A percentile compares a stretch with the other conserved stretches of the same genome.
These are phyloP conservation scores for Leptinotarsa haldemani DNA, from an alignment of 2,888 invertebrate genomes.

Conservation along the genomic window DNA sequence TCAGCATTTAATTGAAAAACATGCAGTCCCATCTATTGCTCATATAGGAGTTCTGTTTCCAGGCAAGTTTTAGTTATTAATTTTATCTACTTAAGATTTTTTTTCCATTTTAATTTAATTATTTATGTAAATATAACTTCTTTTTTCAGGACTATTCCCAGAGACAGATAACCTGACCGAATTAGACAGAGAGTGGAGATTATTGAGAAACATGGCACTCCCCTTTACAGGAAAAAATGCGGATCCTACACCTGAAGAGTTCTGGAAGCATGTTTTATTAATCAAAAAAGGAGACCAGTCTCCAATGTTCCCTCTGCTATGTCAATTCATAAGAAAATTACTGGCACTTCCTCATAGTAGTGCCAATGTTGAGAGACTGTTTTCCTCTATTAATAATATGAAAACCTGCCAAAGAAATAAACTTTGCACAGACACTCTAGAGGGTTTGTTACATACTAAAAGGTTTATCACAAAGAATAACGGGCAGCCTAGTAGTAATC, in stretches of 20 bases:
- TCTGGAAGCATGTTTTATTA: too few relatives aligned
- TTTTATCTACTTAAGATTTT: neutral
- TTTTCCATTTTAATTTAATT: neutral
- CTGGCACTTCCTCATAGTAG: slow-evolving; percentile 19
- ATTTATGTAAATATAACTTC: neutral
- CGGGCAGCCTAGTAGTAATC: too few relatives aligned
- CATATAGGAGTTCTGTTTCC: too few relatives aligned
- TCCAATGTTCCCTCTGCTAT: slow-evolving; percentile 21
- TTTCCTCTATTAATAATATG: too few relatives aligned
- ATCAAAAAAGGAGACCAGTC: slow-evolving; percentile 9
- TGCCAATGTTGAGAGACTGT: slow-evolving; percentile 1
- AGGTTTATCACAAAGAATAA: too few relatives aligned
- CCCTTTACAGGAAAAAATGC: too few relatives aligned
- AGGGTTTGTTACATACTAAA: too few relatives aligned
- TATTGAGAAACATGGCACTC: neutral
- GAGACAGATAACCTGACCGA: neutral
- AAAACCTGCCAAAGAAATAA: too few relatives aligned
- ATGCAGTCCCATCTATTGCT: neutral
- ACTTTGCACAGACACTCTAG: too few relatives aligned
- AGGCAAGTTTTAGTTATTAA: neutral
- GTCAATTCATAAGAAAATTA: slow-evolving; percentile 15
- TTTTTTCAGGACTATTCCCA: neutral
- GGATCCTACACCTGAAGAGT: too few relatives aligned
- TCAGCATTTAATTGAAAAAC: neutral
- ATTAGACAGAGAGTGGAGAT: neutral